A percentile compares a stretch with the other conserved stretches of the same genome.
phyloP scores from a whole-genome alignment of 1,140 invertebrate species.

The Eumaeus atala region DNA sequence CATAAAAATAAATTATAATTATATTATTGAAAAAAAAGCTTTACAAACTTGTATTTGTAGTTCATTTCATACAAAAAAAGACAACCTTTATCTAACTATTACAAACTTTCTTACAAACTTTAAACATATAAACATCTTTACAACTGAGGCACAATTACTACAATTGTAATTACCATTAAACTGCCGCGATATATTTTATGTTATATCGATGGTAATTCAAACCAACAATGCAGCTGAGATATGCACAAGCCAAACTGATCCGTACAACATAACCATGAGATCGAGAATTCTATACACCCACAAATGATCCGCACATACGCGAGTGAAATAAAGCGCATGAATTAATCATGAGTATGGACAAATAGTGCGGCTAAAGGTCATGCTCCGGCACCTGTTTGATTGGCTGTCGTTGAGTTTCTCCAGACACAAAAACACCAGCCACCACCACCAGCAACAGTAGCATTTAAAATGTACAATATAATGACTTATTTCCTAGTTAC shows the following conservation, averaged over 20 bases:
- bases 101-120: no score
- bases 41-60: no score
- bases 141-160: no score
- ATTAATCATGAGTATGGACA: slow-evolving; percentile 62
- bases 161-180: no score
- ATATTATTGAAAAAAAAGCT: no score
- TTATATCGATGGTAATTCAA: slow-evolving; percentile 3
- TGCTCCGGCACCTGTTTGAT: slow-evolving; percentile 46
- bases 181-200: not conserved
- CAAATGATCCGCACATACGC: slow-evolving; percentile 28
- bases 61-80: no score
- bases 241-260: slow-evolving; percentile 4
- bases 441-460: no score
- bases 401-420: slow-evolving; percentile 23
- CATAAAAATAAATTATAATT: no score
- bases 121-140: no score
- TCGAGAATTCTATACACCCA: slow-evolving; percentile 23
- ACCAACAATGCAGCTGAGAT: slow-evolving; percentile 12
- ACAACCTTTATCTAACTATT: no score
- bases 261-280: slow-evolving; percentile 26
- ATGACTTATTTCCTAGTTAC: no score
- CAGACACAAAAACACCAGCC: not conserved
- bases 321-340: slow-evolving; percentile 58
- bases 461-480: no score
- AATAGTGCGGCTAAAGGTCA: slow-evolving; percentile 63